Evolutionary conservation across 2,888 invertebrate genomes (phyloP), one percentile per base, ranked within the genome.

Genomic region (Prenolepis imparis): DNA sequence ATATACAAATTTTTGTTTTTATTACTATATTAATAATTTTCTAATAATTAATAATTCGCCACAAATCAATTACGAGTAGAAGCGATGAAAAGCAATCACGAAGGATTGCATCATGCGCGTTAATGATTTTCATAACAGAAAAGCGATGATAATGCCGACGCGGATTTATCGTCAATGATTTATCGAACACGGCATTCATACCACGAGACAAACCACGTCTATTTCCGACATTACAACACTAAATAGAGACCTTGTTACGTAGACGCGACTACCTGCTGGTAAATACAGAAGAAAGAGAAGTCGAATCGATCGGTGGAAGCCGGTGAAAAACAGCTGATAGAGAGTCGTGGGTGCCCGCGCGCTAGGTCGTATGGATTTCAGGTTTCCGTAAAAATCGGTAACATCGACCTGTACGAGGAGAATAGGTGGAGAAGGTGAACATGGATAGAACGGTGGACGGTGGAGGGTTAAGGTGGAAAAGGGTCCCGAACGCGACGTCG

Each of bases 311-410:
- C 63, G 72, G 61, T 82, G 75, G 80, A 66, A 80, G 66, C 59
- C 67, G 66, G 70, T 83, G 83, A 85, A 73, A 83, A 77, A 52
- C 66, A 66, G 70, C 48, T 55, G 64, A 18, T 24, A 75, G 55
- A 59, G 72, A 67, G 32, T 41, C 74, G 48, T 75, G 67, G 81
- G 77, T 85, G 78, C n/a, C n/a, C 68, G 63, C 36, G 70, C 36
- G 70, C 52, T 12, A 44, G 21, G 44, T 44, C 68, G 73, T 85
- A 81, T 66, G 80, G 88, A 84, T 85, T 86, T 87, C 80, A 74
- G 82, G 70, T 41, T 82, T 41, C 44, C 64, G 81, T 84, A 90
- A 90, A 91, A 91, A 88, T 88, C 83, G 78, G 80, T 67, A 89
- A 91, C 89, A 90, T 82, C 70, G 86, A 67, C 77, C 57, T 48